Evolutionary conservation across 2,113 vertebrate genomes (phyloP).

Genomic region (Grallaria varia): DNA sequence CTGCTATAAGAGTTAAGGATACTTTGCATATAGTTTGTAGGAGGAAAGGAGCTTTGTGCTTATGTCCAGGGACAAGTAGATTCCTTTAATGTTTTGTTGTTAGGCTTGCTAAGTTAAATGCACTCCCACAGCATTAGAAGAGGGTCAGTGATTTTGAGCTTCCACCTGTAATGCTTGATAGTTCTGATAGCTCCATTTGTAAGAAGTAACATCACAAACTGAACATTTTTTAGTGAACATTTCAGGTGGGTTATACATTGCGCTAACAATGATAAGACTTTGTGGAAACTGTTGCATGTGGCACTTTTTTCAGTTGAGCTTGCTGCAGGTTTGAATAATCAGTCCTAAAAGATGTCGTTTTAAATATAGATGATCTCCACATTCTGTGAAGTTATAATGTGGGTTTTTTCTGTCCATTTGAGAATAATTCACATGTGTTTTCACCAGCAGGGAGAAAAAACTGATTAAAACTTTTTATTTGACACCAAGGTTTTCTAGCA

Average conservation of each 20-base stretch:
- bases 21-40: neutral
- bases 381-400: neutral
- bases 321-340: neutral
- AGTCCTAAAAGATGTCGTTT: neutral
- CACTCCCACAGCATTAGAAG: accelerated
- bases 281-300: neutral
- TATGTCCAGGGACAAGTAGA: neutral
- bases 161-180: neutral
- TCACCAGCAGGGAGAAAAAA: neutral
- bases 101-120: neutral
- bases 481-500: neutral
- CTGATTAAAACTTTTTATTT: neutral
- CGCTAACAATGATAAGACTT: neutral
- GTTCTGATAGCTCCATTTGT: neutral
- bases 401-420: neutral
- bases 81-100: neutral
- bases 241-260: neutral
- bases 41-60: neutral
- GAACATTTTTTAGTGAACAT: neutral
- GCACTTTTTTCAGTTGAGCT: neutral
- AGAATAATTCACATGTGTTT: neutral
- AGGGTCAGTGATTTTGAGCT: neutral
- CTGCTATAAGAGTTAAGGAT: neutral
- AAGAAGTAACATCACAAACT: neutral
- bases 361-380: neutral